Evolutionary conservation across 1,140 invertebrate genomes (phyloP), one percentile per base, ranked within the genome.

Genomic region (Hydropsyche tenuis): DNA sequence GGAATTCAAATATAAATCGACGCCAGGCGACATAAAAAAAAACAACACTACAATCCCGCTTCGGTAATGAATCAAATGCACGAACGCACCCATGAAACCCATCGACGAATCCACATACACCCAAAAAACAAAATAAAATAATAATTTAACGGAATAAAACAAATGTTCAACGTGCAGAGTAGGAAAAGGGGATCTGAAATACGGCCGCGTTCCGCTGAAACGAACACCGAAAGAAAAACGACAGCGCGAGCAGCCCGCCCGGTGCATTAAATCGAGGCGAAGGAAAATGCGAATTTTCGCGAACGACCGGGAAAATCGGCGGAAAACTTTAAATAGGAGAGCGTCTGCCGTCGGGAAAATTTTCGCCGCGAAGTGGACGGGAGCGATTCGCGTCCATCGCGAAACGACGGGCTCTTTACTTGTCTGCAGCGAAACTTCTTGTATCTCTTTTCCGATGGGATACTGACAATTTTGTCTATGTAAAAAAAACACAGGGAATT

Each of bases 251-350:
- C 48, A 18, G 48, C n/a, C 48, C 14, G 42, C n/a, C 30, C 16
- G 16, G 48, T 53, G 48, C 48, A 53, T 53, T 53, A 53, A 53
- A 53, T 20, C 9, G 9, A 53, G 16, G 9, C 48, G 16, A 18
- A 2, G 48, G 48, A 53, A 53, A 53, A 53, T 53, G 48, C 16
- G 48, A 53, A 53, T 53, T 53, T 53, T 20, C 48, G 20, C 48
- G 48, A 53, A 53, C 48, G 7, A 53, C 14, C 48, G 7, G 48
- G 48, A 18, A 53, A 53, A 53, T 16, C 48, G 48, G 20, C n/a
- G 48, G n/a, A 53, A 53, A 53, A 53, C n/a, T 53, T 53, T 20
- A 48, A 48, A 48, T n/a, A 48, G 46, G 20, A 18, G 48, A 18
- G 48, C n/a, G 30, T 37, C 30, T 37, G 30, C 9, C 3, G 3